Evolutionary conservation across 2,113 vertebrate genomes (phyloP), one percentile per base, ranked within the genome.

Genomic region (Taurulus bubalis): DNA sequence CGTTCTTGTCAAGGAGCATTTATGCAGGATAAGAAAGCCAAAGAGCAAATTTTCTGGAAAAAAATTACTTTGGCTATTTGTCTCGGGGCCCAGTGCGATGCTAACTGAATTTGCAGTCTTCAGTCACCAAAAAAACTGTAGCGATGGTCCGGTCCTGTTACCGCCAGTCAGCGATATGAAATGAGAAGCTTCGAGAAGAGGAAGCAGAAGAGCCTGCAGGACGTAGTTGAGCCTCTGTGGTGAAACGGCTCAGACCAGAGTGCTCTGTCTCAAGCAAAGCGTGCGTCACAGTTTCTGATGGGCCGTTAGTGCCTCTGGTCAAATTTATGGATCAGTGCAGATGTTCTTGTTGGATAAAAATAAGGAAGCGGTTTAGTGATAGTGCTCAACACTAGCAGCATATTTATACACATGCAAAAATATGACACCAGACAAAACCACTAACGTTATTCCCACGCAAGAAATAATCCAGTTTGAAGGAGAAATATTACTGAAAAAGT

Each of bases 201-300:
- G 89, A 92, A 91, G 82, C 38, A 30, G 30, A 32, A 36, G 3
- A 14, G 28, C 30, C 26, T 51, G 42, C 7, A 36, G 60, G 63
- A 66, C 67, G 36, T n/a, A 68, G 60, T 24, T 63, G 9, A 84
- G 49, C n/a, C 32, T 75, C 56, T 81, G 79, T 68, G 86, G 85
- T 65, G 55, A 51, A 84, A 85, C 78, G 1, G 49, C 51, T 80
- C 85, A 68, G 70, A 79, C 76, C 56, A 66, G 45, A 42, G 9
- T 2, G 49, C 14, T 60, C 7, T 88, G 88, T 82, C 76, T 72
- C 59, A 89, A 84, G 40, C 55, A 0, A 2, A 20, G 8, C 10
- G 8, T 81, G 85, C 36, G 68, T 87, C 82, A 82, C 18, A 0
- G 28, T n/a, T 3, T 65, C 60, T 24, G 26, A 49, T 3, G 1